Evolutionary conservation across 2,113 vertebrate genomes (phyloP).

Genomic region (Amazona vittata): DNA sequence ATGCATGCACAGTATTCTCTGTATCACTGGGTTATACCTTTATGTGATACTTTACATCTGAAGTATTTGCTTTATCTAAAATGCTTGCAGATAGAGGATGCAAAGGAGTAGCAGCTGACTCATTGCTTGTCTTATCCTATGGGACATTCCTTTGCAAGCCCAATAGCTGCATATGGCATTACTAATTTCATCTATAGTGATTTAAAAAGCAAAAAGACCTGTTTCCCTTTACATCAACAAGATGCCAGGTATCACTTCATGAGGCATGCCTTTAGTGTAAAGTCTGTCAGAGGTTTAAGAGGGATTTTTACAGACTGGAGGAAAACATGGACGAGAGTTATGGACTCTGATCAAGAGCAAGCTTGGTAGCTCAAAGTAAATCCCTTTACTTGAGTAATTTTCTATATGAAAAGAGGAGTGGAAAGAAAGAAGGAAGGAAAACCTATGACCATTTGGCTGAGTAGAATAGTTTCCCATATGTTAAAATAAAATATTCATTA

Average conservation of each 20-base stretch:
- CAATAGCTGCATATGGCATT: not conserved
- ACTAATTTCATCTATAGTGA: not conserved
- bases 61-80: not conserved
- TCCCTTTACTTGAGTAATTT: not conserved
- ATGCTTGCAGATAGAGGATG: not conserved
- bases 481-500: constrained; percentile 72
- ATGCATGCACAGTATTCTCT: not conserved
- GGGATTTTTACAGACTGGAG: not conserved
- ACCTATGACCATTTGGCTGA: not conserved
- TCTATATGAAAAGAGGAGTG: not conserved
- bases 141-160: not conserved
- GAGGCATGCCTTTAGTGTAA: not conserved
- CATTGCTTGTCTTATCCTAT: not conserved
- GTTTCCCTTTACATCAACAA: not conserved
- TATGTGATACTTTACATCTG: not conserved
- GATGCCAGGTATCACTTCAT: not conserved
- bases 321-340: not conserved
- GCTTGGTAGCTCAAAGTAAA: not conserved
- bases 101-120: not conserved
- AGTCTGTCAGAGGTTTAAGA: not conserved
- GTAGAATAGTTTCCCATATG: constrained; percentile 24
- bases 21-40: not conserved
- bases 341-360: not conserved
- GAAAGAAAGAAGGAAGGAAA: not conserved
- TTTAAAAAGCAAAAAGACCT: not conserved